Evolutionary conservation across 2,797 vertebrate species (phyloP).

Genomic region (Atherinosoma microstoma): DNA sequence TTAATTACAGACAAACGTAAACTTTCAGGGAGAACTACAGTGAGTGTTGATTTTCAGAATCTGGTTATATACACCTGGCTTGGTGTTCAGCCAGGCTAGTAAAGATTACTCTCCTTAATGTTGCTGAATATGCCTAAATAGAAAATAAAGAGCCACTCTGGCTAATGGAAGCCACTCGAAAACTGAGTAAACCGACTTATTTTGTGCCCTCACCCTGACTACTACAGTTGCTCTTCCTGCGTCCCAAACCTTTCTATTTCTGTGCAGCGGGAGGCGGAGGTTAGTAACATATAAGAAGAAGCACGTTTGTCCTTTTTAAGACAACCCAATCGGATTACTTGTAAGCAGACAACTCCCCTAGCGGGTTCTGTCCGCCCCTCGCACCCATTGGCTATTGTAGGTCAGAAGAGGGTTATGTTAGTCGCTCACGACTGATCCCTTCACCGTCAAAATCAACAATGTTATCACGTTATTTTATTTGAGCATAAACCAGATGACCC

Average conservation of each 20-base stretch:
- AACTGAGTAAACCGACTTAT: background rate
- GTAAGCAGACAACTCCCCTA: constrained; percentile 79
- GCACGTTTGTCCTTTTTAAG: constrained; percentile 72
- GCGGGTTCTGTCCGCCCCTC: constrained; percentile 62
- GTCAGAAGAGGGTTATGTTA: background rate
- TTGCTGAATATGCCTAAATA: constrained; percentile 21
- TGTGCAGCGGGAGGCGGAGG: constrained; percentile 53
- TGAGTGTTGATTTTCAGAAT: background rate
- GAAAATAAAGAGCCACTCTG: background rate
- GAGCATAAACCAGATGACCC: constrained; percentile 14
- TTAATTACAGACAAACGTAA: background rate
- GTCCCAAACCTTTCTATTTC: constrained; percentile 74
- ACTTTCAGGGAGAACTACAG: background rate
- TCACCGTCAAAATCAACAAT: constrained; percentile 48
- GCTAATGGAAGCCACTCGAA: background rate
- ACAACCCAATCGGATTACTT: constrained; percentile 74
- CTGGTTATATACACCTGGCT: constrained; percentile 21
- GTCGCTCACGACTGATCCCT: background rate
- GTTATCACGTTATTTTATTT: constrained; percentile 35
- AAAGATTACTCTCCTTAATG: constrained; percentile 8
- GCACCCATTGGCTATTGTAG: constrained; percentile 63
- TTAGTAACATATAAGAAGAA: constrained; percentile 21
- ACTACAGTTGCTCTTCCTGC: background rate
- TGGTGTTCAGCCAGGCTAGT: constrained; percentile 33
- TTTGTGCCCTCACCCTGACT: constrained; percentile 22